Base-by-base conservation (phyloP, 1,140 invertebrate genomes). In the Plectrocnemia conspersa region DNA sequence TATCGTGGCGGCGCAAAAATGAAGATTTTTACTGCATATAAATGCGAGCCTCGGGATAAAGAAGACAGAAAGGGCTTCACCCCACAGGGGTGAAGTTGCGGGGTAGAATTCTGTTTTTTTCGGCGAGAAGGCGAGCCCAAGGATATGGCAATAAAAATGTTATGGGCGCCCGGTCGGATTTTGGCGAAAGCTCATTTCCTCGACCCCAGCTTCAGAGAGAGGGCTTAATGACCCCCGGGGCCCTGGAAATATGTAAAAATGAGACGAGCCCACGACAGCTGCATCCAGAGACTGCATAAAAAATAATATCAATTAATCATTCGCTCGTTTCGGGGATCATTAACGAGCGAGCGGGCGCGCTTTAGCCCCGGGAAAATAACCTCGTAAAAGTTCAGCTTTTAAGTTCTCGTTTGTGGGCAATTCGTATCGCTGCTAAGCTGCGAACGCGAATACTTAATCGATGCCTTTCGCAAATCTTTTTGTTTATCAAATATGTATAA, bases 241-340 rank as follows among this genome's bases (percentile, higher is more conserved):
- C 13, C 16, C 21, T 9, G n/a, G 16, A 13, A n/a, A 19, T 35
- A 49, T 49, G 46, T 49, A 33, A 49, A 49, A 49, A 49, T 16
- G 13, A 35, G 23, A 35, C n/a, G 10, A 33, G 15, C 16, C 18
- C 25, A 4, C 19, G 23, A 18, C 24, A 46, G 44, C 25, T 49
- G 46, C 46, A 49, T 16, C 35, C 41, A 33, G 10, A 7, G 18
- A 49, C 46, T 49, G 46, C 46, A 49, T 49, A 49, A 49, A 33
- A 32, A 19, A 13, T 18, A 33, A 35, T 49, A 35, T 19, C 46
- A 33, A 49, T 49, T 49, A 49, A 49, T 49, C 46, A 33, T 15
- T 16, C 13, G 9, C 9, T 22, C 4, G 16, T 44, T 44, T 19
- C 15, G n/a, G n/a, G 27, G 6, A 7, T 29, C 27, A 29, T 29